Base-by-base conservation (phyloP, 2,113 vertebrate species). In the Mirounga angustirostris region DNA sequence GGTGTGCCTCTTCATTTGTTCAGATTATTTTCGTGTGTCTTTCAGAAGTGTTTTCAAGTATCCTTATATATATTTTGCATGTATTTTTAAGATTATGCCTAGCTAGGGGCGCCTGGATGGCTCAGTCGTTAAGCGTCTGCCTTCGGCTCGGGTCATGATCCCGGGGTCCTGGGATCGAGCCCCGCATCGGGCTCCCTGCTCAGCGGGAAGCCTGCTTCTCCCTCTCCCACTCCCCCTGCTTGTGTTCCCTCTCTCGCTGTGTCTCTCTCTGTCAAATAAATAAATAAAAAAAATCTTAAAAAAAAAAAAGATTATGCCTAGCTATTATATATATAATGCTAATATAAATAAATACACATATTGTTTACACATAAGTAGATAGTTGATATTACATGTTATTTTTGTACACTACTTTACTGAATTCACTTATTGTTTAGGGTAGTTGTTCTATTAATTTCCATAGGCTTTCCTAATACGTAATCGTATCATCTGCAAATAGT, bases 1-100 rank as follows among this genome's bases (percentile, higher is more conserved):
- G 5, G 9, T 83, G 21, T 71, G 33, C 28, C n/a, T 85, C 91
- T 97, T 69, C n/a, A 33, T 82, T 85, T 94, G 79, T 89, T 98
- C 16, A 81, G 73, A 78, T 91, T 36, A 82, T 84, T 84, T 71
- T n/a, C 56, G 5, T 46, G 19, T 61, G 12, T 58, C 33, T 90
- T 92, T 94, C 56, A 71, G n/a, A 82, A 89, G n/a, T 90, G 11
- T 89, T 81, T 78, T 58, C 21, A 85, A 89, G 71, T 65, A 84
- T 91, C 28, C 10, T 65, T 79, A 50, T 24, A 24, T 59, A 54
- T 89, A 33, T 40, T 80, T 94, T 93, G 19, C 10, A 91, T 16
- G 33, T 50, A 84, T 54, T 73, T 61, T 54, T 15, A 54, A 87
- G 59, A 40, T 89, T 73, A 88, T 95, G 40, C 11, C 46, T 81